Evolutionary conservation across 2,113 vertebrate genomes (phyloP), one percentile per base, ranked within the genome.

Genomic region (Nothoprocta pentlandii): DNA sequence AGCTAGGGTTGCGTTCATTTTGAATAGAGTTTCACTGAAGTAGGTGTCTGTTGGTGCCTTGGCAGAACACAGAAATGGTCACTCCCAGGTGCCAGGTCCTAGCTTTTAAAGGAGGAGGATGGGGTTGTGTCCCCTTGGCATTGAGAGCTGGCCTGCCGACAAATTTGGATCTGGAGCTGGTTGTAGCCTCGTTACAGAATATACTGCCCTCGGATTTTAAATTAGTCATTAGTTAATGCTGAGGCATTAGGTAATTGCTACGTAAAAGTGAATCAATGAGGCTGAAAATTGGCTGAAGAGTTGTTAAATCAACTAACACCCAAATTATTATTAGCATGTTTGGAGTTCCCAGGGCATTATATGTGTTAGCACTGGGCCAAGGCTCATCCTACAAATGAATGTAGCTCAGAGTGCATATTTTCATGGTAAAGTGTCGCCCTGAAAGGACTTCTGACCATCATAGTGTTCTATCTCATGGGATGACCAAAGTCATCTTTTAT

Each of bases 221-320:
- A 85, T 80, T 79, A 79, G 53, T 79, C 16, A 15, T 71, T 87
- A 87, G 56, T 87, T 83, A 87, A 44, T 77, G 30, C 20, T 85
- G 34, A 92, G 41, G 30, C 32, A 58, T 58, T 87, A 62, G 25
- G 23, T 79, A 77, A 66, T 91, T 79, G 36, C 36, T 77, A 66
- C 80, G 56, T 90, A 73, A 81, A 93, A 92, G 47, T 41, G 25
- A 90, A 93, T 49, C 51, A 90, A 4, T 8, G 11, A 92, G n/a
- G 22, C 70, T 85, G 64, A 93, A 93, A 87, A 88, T 34, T 73
- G 25, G 44, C 81, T 76, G 32, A 86, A 78, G 30, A 64, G 68
- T 89, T 89, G 68, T 89, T 89, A 91, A 36, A 56, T 86, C 16
- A 77, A 64, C 34, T 84, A 88, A 61, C 5, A 49, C 15, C 7